These are phyloP conservation scores for Sorex araneus DNA, from an alignment of 2,113 vertebrate genomes.

Conservation along the genomic window DNA sequence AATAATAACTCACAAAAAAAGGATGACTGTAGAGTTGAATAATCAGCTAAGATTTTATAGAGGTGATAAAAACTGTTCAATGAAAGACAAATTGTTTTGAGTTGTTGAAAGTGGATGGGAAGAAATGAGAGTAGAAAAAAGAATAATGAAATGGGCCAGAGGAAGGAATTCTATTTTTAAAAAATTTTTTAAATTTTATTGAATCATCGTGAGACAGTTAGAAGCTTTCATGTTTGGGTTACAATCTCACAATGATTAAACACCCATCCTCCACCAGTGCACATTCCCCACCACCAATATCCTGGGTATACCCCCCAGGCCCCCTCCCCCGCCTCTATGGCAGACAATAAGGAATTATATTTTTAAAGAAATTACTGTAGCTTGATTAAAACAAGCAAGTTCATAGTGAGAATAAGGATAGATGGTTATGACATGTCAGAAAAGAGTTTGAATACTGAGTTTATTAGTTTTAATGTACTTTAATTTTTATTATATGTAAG, in stretches of 20 bases:
- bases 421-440: neutral
- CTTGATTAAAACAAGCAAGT: neutral
- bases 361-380: neutral
- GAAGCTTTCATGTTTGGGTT: too few relatives aligned
- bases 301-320: too few relatives aligned
- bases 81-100: neutral
- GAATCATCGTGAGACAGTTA: too few relatives aligned
- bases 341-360: neutral
- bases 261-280: too few relatives aligned
- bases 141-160: neutral
- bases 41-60: neutral
- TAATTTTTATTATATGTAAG: neutral
- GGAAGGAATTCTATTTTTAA: constrained; percentile 7
- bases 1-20: constrained; percentile 33
- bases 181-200: too few relatives aligned
- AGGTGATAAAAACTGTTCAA: constrained; percentile 15
- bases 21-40: neutral
- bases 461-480: constrained; percentile 12
- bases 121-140: neutral
- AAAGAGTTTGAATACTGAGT: neutral
- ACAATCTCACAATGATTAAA: too few relatives aligned
- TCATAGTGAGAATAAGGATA: neutral
- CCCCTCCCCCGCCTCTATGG: too few relatives aligned
- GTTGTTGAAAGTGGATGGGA: neutral
- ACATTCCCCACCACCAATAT: too few relatives aligned